Evolutionary conservation across 2,797 vertebrate genomes (phyloP).

Genomic region (Leptoclinus maculatus): DNA sequence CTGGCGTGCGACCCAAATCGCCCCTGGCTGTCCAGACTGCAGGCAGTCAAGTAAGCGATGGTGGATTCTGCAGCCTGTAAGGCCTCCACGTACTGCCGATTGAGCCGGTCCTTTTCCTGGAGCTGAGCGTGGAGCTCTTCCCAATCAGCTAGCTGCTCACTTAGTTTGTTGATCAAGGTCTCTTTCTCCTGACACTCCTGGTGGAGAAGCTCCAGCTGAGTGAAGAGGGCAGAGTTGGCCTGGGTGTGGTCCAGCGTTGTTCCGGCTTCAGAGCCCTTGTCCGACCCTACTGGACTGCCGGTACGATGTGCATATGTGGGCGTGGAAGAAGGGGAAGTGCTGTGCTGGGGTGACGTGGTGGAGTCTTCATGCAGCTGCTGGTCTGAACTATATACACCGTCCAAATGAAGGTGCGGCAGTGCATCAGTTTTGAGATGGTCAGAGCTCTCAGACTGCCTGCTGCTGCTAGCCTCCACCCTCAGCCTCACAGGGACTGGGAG

Average conservation of each 20-base stretch:
- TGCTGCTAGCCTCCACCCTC: conserved; percentile 56
- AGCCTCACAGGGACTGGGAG: conserved; percentile 86
- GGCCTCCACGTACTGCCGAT: conserved; percentile 73
- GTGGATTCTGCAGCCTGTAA: conserved; percentile 84
- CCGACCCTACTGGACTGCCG: conserved; percentile 42
- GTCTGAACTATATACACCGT: conserved; percentile 31
- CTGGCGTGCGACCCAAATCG: conserved; percentile 39
- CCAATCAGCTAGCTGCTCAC: conserved; percentile 73
- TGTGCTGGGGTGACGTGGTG: conserved; percentile 23
- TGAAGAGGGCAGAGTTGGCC: conserved; percentile 60
- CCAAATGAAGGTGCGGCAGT: conserved; percentile 34
- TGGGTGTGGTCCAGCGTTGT: conserved; percentile 24
- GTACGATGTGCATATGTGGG: conserved; percentile 15
- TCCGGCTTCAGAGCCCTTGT: conserved; percentile 41
- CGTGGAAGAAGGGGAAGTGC: conserved; percentile 47
- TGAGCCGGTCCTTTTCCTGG: conserved; percentile 79
- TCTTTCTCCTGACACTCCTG: conserved; percentile 87
- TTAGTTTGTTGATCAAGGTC: conserved; percentile 76
- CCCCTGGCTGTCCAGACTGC: conserved; percentile 80
- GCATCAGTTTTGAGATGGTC: conserved; percentile 42
- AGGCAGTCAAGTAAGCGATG: conserved; percentile 86
- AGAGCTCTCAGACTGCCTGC: conserved; percentile 21
- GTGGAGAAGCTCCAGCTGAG: conserved; percentile 83
- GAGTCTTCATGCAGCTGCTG: conserved; percentile 38
- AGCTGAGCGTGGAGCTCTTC: conserved; percentile 76